Percentiles rank a stretch among this genome's conserved stretches.
phyloP scores from a whole-genome alignment of 1,140 invertebrate species.

The Drosophila obscura region DNA sequence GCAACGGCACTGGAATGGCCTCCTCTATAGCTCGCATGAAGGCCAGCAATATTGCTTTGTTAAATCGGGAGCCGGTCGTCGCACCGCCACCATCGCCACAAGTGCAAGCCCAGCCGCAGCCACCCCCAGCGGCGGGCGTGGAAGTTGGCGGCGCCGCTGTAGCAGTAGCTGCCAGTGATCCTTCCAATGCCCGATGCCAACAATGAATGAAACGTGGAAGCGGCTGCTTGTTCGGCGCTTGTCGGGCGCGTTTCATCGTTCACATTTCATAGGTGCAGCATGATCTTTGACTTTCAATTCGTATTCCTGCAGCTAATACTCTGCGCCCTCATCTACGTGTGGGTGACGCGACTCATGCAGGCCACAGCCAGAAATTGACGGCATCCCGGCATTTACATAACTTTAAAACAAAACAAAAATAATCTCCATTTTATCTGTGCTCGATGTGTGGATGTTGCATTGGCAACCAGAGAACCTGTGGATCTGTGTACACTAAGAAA shows the following conservation, averaged over 20 bases:
- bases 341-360: constrained; percentile 46
- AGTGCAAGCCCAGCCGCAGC: constrained; percentile 12
- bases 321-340: constrained; percentile 68
- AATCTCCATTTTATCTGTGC: constrained; percentile 58
- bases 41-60: constrained; percentile 89
- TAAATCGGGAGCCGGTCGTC: constrained; percentile 86
- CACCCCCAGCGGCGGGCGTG: constrained; percentile 8
- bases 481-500: constrained; percentile 16
- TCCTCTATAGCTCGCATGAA: constrained; percentile 88
- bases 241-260: constrained; percentile 80
- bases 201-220: constrained; percentile 83
- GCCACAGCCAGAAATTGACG: constrained; percentile 30
- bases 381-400: constrained; percentile 65
- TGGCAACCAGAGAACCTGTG: constrained; percentile 13
- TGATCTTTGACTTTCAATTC: constrained; percentile 70
- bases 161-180: constrained; percentile 8
- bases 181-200: constrained; percentile 50
- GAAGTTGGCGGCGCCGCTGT: constrained; percentile 8
- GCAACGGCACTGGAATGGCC: constrained; percentile 73
- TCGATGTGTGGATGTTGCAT: constrained; percentile 41
- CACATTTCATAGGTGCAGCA: constrained; percentile 68
- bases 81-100: constrained; percentile 19
- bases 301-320: constrained; percentile 77
- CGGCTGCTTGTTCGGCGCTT: constrained; percentile 72
- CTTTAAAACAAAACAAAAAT: constrained; percentile 54